Evolutionary conservation across 1,140 invertebrate species (phyloP).

Genomic region (Thaumetopoea pityocampa): DNA sequence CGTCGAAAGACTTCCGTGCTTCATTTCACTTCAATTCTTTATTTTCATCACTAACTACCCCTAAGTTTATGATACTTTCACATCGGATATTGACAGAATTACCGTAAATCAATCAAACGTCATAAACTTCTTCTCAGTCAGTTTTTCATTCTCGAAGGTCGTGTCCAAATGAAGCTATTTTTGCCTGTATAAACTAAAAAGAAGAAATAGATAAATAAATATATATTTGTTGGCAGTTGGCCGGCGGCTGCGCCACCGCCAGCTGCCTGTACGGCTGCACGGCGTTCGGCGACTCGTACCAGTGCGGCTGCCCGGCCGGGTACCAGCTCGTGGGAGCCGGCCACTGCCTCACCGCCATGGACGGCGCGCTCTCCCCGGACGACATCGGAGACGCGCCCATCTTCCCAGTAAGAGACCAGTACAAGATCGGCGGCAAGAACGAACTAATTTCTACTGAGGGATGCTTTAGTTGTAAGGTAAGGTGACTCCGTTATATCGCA

Average conservation of each 20-base stretch:
- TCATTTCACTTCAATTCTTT: too few species aligned
- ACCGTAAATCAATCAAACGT: too few species aligned
- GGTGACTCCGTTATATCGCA: too few species aligned
- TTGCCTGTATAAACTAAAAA: too few species aligned
- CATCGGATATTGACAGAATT: too few species aligned
- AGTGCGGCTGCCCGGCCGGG: conserved; percentile 88
- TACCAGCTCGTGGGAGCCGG: conserved; percentile 87
- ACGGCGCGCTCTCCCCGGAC: conserved; percentile 78
- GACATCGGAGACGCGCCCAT: conserved; percentile 83
- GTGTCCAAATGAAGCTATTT: too few species aligned
- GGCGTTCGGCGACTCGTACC: conserved; percentile 78
- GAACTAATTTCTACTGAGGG: conserved; percentile 91
- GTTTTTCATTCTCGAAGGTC: too few species aligned
- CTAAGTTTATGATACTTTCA: too few species aligned
- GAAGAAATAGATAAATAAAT: not conserved
- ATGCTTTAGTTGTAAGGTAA: conserved; percentile 92
- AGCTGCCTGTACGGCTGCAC: conserved; percentile 89
- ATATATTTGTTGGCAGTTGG: conserved; percentile 70
- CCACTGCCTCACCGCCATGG: conserved; percentile 88
- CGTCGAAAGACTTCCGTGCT: too few species aligned
- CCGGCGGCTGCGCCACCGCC: conserved; percentile 81
- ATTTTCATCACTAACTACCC: too few species aligned
- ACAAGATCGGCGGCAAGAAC: conserved; percentile 72
- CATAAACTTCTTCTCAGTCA: too few species aligned
- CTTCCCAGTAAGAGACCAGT: conserved; percentile 77